phyloP scores from a whole-genome alignment of 2,797 vertebrate species.

The Onychomys arenicola region DNA sequence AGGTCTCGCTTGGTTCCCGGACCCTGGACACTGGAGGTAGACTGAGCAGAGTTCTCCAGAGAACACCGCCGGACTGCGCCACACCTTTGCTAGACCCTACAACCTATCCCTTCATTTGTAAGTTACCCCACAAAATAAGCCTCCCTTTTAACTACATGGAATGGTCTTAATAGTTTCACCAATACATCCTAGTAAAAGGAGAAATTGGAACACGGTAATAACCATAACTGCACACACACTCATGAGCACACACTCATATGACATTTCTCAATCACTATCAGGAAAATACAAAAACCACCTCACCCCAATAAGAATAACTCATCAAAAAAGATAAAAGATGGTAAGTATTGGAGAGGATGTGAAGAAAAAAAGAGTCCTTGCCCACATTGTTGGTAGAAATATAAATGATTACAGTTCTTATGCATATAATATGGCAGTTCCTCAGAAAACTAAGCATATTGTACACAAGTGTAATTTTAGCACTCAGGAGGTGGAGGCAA shows the following conservation, averaged over 20 bases:
- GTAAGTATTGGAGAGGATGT: background rate
- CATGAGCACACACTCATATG: background rate
- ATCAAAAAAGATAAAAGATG: background rate
- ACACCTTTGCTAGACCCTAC: too few relatives aligned
- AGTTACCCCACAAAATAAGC: too few relatives aligned
- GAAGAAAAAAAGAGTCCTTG: background rate
- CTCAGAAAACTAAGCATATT: background rate
- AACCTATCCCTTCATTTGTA: too few relatives aligned
- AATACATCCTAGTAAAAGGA: constrained; percentile 14
- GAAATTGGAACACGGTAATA: background rate
- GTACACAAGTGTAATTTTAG: background rate
- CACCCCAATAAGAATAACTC: background rate
- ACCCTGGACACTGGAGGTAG: too few relatives aligned
- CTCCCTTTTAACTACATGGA: too few relatives aligned
- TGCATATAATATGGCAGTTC: background rate
- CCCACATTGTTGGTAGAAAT: background rate
- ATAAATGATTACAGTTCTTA: background rate
- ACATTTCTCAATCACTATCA: background rate
- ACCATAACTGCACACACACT: background rate
- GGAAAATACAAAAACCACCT: background rate
- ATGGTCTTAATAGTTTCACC: too few relatives aligned
- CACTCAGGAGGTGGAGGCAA: background rate
- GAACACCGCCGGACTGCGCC: too few relatives aligned
- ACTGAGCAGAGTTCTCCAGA: too few relatives aligned
- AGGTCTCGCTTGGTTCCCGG: too few relatives aligned